These are phyloP conservation scores for Labeo calbasu DNA, from an alignment of 2,797 vertebrate genomes.

Conservation along the genomic window DNA sequence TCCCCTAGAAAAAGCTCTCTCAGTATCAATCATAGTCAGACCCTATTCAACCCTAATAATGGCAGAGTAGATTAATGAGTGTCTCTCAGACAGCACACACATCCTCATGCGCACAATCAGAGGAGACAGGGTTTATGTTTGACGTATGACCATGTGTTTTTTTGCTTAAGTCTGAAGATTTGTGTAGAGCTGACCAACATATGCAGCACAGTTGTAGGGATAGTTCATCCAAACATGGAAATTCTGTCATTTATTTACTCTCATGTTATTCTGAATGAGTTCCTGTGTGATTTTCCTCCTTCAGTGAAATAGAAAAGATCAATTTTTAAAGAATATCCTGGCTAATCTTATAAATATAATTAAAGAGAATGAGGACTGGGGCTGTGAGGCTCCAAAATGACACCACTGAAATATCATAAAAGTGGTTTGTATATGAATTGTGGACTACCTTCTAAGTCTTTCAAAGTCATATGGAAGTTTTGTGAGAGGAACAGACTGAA, in stretches of 20 bases:
- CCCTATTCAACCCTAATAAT: slow-evolving; percentile 76
- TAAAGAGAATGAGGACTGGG: neutral
- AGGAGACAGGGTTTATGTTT: slow-evolving; percentile 3
- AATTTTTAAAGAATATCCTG: neutral
- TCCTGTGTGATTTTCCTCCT: neutral
- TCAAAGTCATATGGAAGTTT: neutral
- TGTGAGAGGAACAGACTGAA: neutral
- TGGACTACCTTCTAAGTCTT: neutral
- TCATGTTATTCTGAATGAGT: neutral
- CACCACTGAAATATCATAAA: neutral
- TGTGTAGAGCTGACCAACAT: neutral
- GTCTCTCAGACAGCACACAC: slow-evolving; percentile 56
- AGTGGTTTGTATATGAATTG: neutral
- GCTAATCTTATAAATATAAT: neutral
- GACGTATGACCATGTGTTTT: neutral
- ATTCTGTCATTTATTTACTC: neutral
- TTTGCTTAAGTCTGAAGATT: neutral
- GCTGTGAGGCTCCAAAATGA: neutral
- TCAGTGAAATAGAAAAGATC: neutral
- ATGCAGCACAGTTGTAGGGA: neutral
- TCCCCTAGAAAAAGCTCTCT: slow-evolving; percentile 80
- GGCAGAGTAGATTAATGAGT: slow-evolving; percentile 83
- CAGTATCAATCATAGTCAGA: slow-evolving; percentile 79
- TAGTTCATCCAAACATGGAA: too few relatives aligned
- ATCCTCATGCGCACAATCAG: slow-evolving; percentile 35